Conservation (phyloP, 2,113 vertebrate species). For the Craseonycteris thonglongyai region DNA sequence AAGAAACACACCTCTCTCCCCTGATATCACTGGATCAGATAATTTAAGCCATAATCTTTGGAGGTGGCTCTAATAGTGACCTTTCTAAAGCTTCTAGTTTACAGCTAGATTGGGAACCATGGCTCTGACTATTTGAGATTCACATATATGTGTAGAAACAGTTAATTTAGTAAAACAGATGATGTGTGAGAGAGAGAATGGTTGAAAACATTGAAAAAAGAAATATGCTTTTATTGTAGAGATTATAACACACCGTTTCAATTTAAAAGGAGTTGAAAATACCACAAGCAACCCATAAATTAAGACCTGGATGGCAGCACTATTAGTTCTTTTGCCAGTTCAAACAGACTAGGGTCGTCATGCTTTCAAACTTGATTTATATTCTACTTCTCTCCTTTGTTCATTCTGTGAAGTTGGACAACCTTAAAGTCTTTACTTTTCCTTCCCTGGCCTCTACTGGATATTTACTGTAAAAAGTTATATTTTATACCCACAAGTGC, state of each 20-base stretch:
- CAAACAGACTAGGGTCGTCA: constrained; percentile 75
- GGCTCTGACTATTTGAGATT: background rate
- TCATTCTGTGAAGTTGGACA: constrained; percentile 40
- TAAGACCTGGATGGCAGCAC: constrained; percentile 42
- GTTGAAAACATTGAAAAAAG: background rate
- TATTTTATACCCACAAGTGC: constrained; percentile 35
- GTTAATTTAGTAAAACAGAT: background rate
- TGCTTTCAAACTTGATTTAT: constrained; percentile 67
- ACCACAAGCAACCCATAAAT: constrained; percentile 67
- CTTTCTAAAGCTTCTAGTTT: background rate
- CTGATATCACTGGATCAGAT: background rate
- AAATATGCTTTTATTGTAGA: background rate
- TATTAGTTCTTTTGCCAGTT: constrained; percentile 73
- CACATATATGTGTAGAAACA: too few relatives aligned
- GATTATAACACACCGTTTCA: constrained; percentile 51
- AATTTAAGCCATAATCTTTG: background rate
- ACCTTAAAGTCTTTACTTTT: constrained; percentile 46
- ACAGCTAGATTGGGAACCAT: background rate
- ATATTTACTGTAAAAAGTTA: background rate
- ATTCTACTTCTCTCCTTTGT: constrained; percentile 71
- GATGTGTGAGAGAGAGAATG: background rate
- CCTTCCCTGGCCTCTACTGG: background rate
- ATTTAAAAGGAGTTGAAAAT: constrained; percentile 58
- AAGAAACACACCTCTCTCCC: background rate
- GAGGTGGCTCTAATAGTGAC: background rate